Base-by-base conservation (phyloP, 2,888 invertebrate species). In the Gasteruption jaculator region DNA sequence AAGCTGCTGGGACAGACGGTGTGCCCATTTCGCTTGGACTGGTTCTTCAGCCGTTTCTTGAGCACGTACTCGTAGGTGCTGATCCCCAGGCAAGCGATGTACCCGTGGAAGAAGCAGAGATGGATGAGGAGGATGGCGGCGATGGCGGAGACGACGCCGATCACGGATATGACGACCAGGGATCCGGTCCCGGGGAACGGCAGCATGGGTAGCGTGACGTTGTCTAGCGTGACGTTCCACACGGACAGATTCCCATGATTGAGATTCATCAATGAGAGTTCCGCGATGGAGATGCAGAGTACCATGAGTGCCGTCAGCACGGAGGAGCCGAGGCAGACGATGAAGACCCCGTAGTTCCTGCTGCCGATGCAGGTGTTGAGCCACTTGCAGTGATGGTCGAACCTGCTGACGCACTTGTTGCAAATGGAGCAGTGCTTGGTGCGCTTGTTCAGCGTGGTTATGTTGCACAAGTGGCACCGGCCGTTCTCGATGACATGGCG, bases 351-450 rank as follows among this genome's bases (percentile, higher is more conserved):
- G 76, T 95, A 96, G 71, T 95, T 96, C 55, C 91, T 77, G 30
- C 81, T 81, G 6, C 97, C 97, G 47, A 97, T 83, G 74, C 97
- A 97, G 73, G 93, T 95, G 76, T 97, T 97, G 54, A 97, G 77
- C 96, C 97, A 97, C 77, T 94, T 93, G 77, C 96, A 97, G 73
- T 97, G 96, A 71, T 96, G 96, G 71, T 97, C 96, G 73, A 97
- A 97, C 43, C 82, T 79, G 10, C 85, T 83, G 36, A 97, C 89
- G 73, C 97, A 97, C 78, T 97, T 97, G 77, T 97, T 97, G 75
- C 97, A 97, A 54, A 91, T 81, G 58, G 90, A 86, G 71, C 97
- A 97, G 71, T 97, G 97, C 71, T 97, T 97, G 8, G 91, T 91
- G 49, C 85, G 79, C 36, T 78, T 78, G 45, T 83, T 81, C 45